Conservation (phyloP, 2,888 invertebrate genomes). For the Trachelus iudaicus region DNA sequence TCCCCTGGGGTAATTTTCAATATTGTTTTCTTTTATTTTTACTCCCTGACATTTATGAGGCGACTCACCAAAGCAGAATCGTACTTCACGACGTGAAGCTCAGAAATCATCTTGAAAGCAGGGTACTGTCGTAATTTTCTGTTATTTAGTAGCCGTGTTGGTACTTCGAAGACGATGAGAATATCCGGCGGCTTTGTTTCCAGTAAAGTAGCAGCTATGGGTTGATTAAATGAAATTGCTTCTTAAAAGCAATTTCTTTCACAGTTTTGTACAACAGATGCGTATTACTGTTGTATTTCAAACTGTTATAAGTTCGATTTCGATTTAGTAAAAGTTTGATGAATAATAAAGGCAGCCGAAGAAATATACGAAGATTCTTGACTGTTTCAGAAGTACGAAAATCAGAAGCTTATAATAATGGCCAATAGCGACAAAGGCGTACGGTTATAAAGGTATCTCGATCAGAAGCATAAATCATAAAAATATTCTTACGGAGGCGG, state of each 20-base stretch:
- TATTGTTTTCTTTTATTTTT: not conserved
- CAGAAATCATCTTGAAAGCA: not conserved
- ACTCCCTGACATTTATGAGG: not conserved
- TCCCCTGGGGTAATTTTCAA: not conserved
- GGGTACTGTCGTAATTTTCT: not conserved
- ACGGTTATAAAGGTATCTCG: not conserved
- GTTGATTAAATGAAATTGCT: not conserved
- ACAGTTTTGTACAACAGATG: not conserved
- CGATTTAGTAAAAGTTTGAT: not conserved
- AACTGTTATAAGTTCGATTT: not conserved
- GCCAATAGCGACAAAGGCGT: not conserved
- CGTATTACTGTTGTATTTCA: not conserved
- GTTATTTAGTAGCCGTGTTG: not conserved
- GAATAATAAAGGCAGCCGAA: not conserved
- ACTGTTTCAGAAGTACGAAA: not conserved
- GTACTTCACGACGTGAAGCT: not conserved
- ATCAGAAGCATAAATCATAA: slow-evolving; percentile 22
- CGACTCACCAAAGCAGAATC: not conserved
- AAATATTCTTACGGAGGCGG: slow-evolving; percentile 30
- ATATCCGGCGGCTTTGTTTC: not conserved
- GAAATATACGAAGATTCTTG: not conserved
- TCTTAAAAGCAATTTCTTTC: not conserved
- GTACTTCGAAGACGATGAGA: not conserved
- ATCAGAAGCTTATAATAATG: not conserved
- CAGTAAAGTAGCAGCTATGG: not conserved